Evolutionary conservation across 2,113 vertebrate genomes (phyloP).

Genomic region (Euleptes europaea): DNA sequence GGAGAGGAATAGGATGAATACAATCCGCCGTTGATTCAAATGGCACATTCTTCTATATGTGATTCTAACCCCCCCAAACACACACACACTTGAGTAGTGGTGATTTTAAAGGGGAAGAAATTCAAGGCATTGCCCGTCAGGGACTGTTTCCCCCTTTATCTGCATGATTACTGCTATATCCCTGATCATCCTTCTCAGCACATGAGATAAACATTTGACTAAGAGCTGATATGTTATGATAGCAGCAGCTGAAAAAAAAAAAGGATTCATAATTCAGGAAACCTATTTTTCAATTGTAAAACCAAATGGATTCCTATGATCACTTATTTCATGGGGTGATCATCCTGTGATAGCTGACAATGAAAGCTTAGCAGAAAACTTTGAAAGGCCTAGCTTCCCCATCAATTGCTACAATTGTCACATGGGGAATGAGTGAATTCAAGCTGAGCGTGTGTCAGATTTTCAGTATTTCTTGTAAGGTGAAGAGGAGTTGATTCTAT

Average conservation of each 20-base stretch:
- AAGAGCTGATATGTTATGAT: background rate
- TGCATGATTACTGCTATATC: background rate
- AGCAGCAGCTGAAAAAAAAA: background rate
- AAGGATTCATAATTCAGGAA: background rate
- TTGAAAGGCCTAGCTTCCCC: background rate
- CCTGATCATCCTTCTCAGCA: background rate
- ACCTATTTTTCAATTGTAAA: background rate
- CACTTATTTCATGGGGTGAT: background rate
- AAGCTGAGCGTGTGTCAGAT: background rate
- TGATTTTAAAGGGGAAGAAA: background rate
- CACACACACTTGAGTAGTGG: background rate
- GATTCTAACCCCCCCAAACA: background rate
- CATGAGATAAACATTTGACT: background rate
- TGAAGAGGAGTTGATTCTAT: background rate
- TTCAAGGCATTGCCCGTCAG: background rate
- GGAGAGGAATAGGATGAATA: background rate
- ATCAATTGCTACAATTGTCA: background rate
- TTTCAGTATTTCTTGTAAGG: background rate
- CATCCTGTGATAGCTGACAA: constrained; percentile 7
- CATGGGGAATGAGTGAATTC: background rate
- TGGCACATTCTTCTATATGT: background rate
- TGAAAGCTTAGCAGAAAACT: background rate
- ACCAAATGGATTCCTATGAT: background rate
- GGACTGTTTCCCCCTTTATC: background rate
- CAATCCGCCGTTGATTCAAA: background rate